Percentiles rank a stretch among this genome's conserved stretches.
Conservation (phyloP, 1,140 invertebrate genomes). For the Lysiphlebus fabarum region DNA sequence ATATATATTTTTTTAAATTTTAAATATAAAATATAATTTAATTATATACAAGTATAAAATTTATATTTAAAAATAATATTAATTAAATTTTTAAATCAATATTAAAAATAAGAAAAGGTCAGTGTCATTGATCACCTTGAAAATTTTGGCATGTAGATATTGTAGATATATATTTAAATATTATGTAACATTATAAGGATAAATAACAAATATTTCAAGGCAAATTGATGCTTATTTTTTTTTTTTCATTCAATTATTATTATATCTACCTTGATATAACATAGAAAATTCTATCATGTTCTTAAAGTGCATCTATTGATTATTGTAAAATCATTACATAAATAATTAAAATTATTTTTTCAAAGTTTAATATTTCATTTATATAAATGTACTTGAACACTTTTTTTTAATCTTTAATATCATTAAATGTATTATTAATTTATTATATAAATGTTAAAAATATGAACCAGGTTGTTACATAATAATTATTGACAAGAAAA, state of each 20-base stretch:
- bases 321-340: too few relatives aligned
- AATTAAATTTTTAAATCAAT: too few relatives aligned
- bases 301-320: too few relatives aligned
- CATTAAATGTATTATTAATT: background rate
- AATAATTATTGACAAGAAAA: slow-evolving; percentile 6
- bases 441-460: background rate
- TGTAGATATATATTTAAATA: slow-evolving; percentile 14
- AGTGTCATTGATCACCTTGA: slow-evolving; percentile 19
- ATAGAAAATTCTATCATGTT: background rate
- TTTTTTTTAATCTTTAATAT: too few relatives aligned
- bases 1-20: background rate
- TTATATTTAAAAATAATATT: background rate
- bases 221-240: background rate
- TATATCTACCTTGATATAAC: background rate
- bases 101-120: slow-evolving; percentile 9
- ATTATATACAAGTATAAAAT: background rate
- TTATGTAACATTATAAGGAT: background rate
- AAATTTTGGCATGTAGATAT: slow-evolving; percentile 3
- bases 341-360: too few relatives aligned
- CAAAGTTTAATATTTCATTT: too few relatives aligned
- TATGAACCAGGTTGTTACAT: background rate
- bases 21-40: background rate
- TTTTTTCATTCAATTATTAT: background rate
- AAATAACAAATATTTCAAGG: background rate
- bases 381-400: too few relatives aligned